These are phyloP conservation scores for Lipotes vexillifer DNA, from an alignment of 2,113 vertebrate genomes.

Conservation along the genomic window DNA sequence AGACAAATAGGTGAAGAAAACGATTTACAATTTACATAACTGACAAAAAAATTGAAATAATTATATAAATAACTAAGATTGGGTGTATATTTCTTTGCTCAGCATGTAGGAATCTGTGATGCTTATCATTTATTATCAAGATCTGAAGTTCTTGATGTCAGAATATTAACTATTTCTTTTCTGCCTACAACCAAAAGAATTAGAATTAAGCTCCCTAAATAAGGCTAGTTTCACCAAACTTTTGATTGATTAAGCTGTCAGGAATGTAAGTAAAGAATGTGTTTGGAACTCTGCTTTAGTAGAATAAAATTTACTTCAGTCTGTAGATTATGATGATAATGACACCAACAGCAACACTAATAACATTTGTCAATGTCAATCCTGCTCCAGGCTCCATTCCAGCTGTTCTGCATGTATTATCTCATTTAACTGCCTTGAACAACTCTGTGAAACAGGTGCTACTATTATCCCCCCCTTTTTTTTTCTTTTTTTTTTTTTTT, in stretches of 20 bases:
- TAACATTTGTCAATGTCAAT: not conserved
- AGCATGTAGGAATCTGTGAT: not conserved
- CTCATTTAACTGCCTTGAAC: not conserved
- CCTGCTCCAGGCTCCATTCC: not conserved
- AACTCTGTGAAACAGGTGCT: not conserved
- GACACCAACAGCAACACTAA: not conserved
- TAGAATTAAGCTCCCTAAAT: not conserved
- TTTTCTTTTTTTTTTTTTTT: too few relatives aligned
- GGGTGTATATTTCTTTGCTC: not conserved
- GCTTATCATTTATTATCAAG: not conserved
- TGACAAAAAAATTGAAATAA: not conserved
- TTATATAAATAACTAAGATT: not conserved
- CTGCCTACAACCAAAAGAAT: not conserved
- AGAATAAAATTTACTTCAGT: not conserved
- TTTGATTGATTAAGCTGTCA: not conserved
- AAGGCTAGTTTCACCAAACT: not conserved
- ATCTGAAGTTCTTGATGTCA: not conserved
- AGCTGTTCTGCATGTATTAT: accelerated
- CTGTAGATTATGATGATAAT: not conserved
- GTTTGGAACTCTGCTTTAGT: not conserved
- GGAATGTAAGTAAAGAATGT: not conserved
- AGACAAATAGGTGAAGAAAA: not conserved
- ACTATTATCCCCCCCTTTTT: too few relatives aligned
- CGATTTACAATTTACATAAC: not conserved
- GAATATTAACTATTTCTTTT: not conserved